Evolutionary conservation across 2,888 invertebrate species (phyloP), one percentile per base, ranked within the genome.

Genomic region (Charanyca ferruginea): DNA sequence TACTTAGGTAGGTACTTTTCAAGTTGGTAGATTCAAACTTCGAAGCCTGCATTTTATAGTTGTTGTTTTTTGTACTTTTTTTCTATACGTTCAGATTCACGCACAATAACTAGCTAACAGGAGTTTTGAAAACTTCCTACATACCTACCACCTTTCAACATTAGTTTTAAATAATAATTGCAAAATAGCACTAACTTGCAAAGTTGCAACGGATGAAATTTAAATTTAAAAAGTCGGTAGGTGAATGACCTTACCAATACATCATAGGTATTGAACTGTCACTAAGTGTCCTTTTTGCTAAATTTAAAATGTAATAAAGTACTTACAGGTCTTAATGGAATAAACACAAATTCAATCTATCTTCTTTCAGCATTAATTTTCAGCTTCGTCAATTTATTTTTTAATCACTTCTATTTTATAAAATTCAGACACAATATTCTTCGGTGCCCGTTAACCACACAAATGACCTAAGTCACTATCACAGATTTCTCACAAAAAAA

Each of bases 401-500:
- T 23, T 53, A 68, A 79, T 78, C 87, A 86, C 86, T 79, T 72
- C 18, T 66, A 61, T 48, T 72, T 73, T 25, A 13, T 49, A 52
- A 35, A 77, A 68, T 73, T 71, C 55, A 69, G 81, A 79, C 90
- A 90, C 84, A 84, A 77, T 59, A 57, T 64, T 80, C 73, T 80
- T 76, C 67, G 66, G 66, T 78, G 80, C 71, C 70, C 59, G 52
- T 61, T 58, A 81, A 68, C 62, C 70, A 78, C 77, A 76, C 77
- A 77, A 84, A 85, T 80, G 66, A 72, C 58, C 67, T 73, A 77
- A 80, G 84, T 87, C 90, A 90, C 89, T 86, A 89, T 88, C 91
- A 92, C 92, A 90, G 88, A 83, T 79, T 82, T 70, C 84, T 85
- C 89, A 88, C 86, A 85, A 82, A 83, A 49, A 80, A 79, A 81